Evolutionary conservation across 2,888 invertebrate genomes (phyloP), one percentile per base, ranked within the genome.

Genomic region (Stratiomys singularior): DNA sequence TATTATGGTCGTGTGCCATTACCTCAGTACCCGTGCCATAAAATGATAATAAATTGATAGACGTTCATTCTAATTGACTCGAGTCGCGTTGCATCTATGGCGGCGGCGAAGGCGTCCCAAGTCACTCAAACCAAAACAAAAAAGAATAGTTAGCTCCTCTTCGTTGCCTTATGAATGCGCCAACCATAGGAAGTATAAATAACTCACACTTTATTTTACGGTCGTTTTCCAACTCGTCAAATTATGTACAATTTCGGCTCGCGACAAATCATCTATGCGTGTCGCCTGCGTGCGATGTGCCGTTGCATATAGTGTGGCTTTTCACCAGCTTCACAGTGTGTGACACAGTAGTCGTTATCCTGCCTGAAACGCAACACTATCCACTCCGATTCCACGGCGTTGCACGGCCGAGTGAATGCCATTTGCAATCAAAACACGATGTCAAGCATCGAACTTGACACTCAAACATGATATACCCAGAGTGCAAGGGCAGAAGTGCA

Each of bases 401-500:
- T 60, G 60, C 23, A 5, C 66, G 66, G n/a, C 37, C 66, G 28
- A 52, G 28, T 56, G 56, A 37, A 72, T 56, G 56, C 58, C 56
- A 72, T 72, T 58, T 72, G 72, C 72, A 72, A 72, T 72, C 72
- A 72, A 72, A 72, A 72, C 72, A 72, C 46, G 56, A 72, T 72
- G 56, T 72, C 72, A 72, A 58, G 72, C 56, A 72, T 56, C 58
- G 72, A 72, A 72, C 72, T 72, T 72, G 72, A 72, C 72, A 72
- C 58, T 72, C 52, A 25, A 11, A 72, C 72, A 72, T 30, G 56
- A 56, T 21, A 58, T 21, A 30, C 30, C n/a, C 28, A 58, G 58
- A 56, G 56, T 69, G 69, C 46, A 47, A 69, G 47, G 69, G 60
- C 60, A 25, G 60, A 60, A 25, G 25, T 60, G 60, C 60, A 60